Percentiles rank a stretch among this genome's conserved stretches.
Conservation (phyloP, 2,888 invertebrate genomes). For the Theristus sp. region DNA sequence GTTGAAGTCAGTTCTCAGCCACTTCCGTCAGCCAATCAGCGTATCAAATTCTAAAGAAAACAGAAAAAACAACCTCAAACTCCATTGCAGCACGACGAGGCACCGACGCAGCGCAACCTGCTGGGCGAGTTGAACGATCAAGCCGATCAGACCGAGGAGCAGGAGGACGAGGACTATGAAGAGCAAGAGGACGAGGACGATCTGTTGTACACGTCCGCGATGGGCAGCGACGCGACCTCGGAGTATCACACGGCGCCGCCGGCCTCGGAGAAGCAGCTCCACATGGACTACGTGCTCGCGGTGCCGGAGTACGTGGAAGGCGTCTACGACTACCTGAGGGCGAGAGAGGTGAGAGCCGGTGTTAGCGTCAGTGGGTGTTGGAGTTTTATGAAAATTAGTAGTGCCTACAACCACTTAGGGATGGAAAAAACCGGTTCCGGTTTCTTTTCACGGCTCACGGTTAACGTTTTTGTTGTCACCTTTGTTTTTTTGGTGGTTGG, state of each 20-base stretch:
- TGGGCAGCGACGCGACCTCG: background rate
- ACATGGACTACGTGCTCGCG: slow-evolving; percentile 8
- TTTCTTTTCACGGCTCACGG: too few relatives aligned
- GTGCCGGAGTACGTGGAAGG: slow-evolving; percentile 10
- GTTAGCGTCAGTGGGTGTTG: background rate
- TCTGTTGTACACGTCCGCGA: background rate
- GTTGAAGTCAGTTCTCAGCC: too few relatives aligned
- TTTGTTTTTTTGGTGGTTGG: too few relatives aligned
- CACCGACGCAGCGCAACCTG: too few relatives aligned
- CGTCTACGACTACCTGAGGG: slow-evolving; percentile 12
- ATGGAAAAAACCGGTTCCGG: background rate
- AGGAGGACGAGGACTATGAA: background rate
- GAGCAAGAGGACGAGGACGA: background rate
- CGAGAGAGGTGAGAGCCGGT: slow-evolving; percentile 9
- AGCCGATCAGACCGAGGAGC: background rate
- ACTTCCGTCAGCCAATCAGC: too few relatives aligned
- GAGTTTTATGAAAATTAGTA: background rate
- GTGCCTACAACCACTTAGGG: background rate
- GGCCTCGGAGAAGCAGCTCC: slow-evolving; percentile 2
- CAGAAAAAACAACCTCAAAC: too few relatives aligned
- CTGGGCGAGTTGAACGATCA: background rate
- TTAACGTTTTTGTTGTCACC: too few relatives aligned
- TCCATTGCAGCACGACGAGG: too few relatives aligned
- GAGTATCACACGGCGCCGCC: slow-evolving; percentile 6
- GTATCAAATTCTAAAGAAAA: too few relatives aligned